phyloP scores from a whole-genome alignment of 2,797 vertebrate species.

The Psittacula derbiana region DNA sequence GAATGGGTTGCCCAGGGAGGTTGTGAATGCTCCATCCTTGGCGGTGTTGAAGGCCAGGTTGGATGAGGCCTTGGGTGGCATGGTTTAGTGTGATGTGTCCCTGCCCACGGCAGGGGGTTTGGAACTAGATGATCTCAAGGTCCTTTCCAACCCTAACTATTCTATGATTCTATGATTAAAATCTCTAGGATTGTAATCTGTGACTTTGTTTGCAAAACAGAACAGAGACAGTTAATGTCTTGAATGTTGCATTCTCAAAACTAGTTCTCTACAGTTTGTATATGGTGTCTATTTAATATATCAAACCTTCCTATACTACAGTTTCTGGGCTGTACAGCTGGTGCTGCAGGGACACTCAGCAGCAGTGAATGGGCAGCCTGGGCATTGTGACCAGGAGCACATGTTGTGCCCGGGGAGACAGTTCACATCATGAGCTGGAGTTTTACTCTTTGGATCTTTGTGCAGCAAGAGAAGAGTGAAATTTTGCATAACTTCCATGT shows the following conservation, averaged over 20 bases:
- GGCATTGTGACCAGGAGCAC: neutral
- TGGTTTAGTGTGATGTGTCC: no score
- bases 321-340: neutral
- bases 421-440: neutral
- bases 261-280: neutral
- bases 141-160: no score
- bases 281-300: neutral
- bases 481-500: neutral
- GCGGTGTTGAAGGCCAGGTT: no score
- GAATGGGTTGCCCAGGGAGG: no score
- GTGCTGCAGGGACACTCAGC: neutral
- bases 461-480: neutral
- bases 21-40: no score
- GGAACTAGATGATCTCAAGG: no score
- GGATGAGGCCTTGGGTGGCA: no score
- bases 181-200: neutral
- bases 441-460: slow-evolving; percentile 16
- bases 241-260: neutral
- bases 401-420: neutral
- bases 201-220: neutral
- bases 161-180: neutral
- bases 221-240: neutral
- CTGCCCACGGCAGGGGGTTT: no score
- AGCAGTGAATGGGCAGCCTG: neutral
- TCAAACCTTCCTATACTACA: neutral